phyloP scores from a whole-genome alignment of 2,888 invertebrate genomes.

The Meandrusa payeni region DNA sequence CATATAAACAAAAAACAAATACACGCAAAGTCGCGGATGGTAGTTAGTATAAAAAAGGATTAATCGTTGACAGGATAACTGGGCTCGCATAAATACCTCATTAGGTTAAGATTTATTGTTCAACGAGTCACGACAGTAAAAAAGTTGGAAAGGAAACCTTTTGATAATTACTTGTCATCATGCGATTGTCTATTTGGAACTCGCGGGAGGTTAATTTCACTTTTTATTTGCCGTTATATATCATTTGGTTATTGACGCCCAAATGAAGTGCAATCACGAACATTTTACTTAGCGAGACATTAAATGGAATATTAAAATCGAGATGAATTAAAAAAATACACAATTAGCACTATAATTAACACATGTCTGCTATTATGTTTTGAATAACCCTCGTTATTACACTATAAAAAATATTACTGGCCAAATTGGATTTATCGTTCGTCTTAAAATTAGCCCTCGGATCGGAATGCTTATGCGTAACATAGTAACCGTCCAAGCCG shows the following conservation, averaged over 20 bases:
- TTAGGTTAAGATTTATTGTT: slow-evolving; percentile 75
- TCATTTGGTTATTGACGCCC: slow-evolving; percentile 75
- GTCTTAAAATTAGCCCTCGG: too few relatives aligned
- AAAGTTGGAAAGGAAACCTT: slow-evolving; percentile 65
- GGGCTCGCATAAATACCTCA: slow-evolving; percentile 76
- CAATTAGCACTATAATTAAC: too few relatives aligned
- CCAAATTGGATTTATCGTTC: too few relatives aligned
- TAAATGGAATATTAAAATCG: too few relatives aligned
- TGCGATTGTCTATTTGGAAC: slow-evolving; percentile 76
- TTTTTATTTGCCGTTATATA: slow-evolving; percentile 69
- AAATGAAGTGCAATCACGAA: slow-evolving; percentile 70
- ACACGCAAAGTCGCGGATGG: slow-evolving; percentile 3
- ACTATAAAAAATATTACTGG: too few relatives aligned
- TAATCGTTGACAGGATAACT: slow-evolving; percentile 70
- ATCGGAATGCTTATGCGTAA: too few relatives aligned
- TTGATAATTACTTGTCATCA: slow-evolving; percentile 78
- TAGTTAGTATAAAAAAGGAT: slow-evolving; percentile 47
- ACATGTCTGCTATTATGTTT: too few relatives aligned
- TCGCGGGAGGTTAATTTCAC: slow-evolving; percentile 57
- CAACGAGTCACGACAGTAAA: slow-evolving; percentile 74
- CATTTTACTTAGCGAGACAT: slow-evolving; percentile 9
- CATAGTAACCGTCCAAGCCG: too few relatives aligned
- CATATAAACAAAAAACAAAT: slow-evolving; percentile 1
- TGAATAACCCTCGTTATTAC: too few relatives aligned
- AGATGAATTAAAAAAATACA: too few relatives aligned